Evolutionary conservation across 2,113 vertebrate genomes (phyloP).

Genomic region (Esox niger): DNA sequence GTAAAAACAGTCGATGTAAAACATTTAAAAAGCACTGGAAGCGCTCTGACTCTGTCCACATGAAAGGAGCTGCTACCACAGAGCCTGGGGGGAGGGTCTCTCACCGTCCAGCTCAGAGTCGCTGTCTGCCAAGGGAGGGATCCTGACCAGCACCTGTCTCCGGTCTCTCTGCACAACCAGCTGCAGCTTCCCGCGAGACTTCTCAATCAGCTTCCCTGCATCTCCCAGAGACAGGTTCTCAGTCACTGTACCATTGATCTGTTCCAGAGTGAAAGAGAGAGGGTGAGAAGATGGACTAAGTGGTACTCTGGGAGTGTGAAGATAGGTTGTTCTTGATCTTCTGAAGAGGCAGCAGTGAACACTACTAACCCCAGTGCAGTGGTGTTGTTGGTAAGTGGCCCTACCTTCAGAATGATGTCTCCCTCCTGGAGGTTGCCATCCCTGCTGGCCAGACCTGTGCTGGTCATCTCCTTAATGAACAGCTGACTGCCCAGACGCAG

Average conservation of each 20-base stretch:
- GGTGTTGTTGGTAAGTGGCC: conserved; percentile 1
- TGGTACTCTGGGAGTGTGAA: not conserved
- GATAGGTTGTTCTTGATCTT: too few relatives aligned
- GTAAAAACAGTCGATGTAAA: conserved; percentile 9
- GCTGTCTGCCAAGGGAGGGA: conserved; percentile 90
- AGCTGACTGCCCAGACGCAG: conserved; percentile 96
- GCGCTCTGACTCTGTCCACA: not conserved
- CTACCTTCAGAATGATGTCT: conserved; percentile 95
- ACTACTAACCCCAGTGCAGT: too few relatives aligned
- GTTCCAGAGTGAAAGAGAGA: conserved; percentile 2
- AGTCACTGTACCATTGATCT: conserved; percentile 97
- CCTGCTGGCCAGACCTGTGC: conserved; percentile 84
- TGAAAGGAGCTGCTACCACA: conserved; percentile 58
- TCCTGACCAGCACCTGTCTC: conserved; percentile 86
- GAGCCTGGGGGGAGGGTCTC: conserved; percentile 43
- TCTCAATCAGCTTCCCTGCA: conserved; percentile 94
- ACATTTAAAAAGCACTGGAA: too few relatives aligned
- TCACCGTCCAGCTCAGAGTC: conserved; percentile 96
- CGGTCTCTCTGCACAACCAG: conserved; percentile 89
- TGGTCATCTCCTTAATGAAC: conserved; percentile 98
- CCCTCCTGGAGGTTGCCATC: conserved; percentile 93
- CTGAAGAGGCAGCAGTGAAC: too few relatives aligned
- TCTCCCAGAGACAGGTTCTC: conserved; percentile 95
- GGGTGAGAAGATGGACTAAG: not conserved
- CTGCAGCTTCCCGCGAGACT: conserved; percentile 91